Evolutionary conservation across 2,888 invertebrate genomes (phyloP).

Genomic region (Phortica magna): DNA sequence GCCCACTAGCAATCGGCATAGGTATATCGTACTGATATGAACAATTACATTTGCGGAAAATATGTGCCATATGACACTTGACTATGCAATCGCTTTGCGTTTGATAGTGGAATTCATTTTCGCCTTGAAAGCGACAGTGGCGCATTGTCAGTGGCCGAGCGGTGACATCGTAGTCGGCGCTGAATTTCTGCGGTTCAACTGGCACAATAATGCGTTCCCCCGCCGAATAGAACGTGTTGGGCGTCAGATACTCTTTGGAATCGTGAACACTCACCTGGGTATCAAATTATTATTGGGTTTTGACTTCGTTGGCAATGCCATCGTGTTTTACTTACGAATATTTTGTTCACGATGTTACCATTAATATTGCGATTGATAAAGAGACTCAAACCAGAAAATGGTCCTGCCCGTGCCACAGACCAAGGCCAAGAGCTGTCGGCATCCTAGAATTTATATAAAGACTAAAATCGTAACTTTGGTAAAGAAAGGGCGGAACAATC

Average conservation of each 20-base stretch:
- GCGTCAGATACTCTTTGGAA: constrained; percentile 50
- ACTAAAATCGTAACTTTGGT: too few relatives aligned
- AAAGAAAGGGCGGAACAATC: too few relatives aligned
- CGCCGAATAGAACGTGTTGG: constrained; percentile 52
- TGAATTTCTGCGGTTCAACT: constrained; percentile 60
- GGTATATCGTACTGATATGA: constrained; percentile 26
- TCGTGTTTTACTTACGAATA: constrained; percentile 52
- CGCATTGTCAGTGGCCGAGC: constrained; percentile 55
- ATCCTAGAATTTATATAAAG: constrained; percentile 6
- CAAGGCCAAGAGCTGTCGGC: constrained; percentile 63
- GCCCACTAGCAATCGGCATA: neutral
- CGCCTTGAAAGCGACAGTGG: constrained; percentile 45
- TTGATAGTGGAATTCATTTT: constrained; percentile 41
- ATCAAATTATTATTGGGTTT: neutral
- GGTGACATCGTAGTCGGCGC: constrained; percentile 57
- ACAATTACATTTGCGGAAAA: constrained; percentile 58
- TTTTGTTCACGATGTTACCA: constrained; percentile 28
- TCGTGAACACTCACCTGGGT: constrained; percentile 61
- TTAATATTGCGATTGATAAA: constrained; percentile 49
- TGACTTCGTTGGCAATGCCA: neutral
- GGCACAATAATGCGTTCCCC: constrained; percentile 60
- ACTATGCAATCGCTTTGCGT: constrained; percentile 51
- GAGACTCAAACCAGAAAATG: constrained; percentile 54
- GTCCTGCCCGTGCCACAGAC: constrained; percentile 59
- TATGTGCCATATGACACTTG: constrained; percentile 55